Evolutionary conservation across 2,797 vertebrate genomes (phyloP).

Genomic region (Orientallactaga sibirica): DNA sequence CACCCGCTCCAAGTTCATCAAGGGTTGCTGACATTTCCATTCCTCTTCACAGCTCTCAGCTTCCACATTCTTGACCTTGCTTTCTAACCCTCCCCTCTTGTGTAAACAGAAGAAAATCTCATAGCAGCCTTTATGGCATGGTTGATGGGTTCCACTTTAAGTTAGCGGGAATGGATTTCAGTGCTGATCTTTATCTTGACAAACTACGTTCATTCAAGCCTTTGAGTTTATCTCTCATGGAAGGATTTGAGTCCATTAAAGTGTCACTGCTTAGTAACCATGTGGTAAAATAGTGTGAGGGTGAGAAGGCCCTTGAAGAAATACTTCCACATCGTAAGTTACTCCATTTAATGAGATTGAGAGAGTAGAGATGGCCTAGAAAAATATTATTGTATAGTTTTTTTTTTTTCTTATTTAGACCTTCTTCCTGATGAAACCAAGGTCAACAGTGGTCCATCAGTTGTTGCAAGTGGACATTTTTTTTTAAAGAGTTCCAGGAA

Average conservation of each 20-base stretch:
- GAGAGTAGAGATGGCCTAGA: not conserved
- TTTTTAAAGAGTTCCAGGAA: not conserved
- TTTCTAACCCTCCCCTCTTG: conserved; percentile 4
- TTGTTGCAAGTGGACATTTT: not conserved
- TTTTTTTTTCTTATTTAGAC: not conserved
- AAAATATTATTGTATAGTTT: not conserved
- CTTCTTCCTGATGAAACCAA: not conserved
- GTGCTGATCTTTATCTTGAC: not conserved
- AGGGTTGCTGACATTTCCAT: not conserved
- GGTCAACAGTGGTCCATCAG: not conserved
- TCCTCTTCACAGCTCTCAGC: not conserved
- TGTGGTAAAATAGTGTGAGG: not conserved
- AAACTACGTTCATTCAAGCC: conserved; percentile 23
- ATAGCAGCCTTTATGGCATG: not conserved
- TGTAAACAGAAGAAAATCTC: conserved; percentile 1
- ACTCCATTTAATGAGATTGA: not conserved
- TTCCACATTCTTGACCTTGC: conserved; percentile 39
- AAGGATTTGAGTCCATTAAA: conserved; percentile 36
- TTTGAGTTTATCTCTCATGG: conserved; percentile 36
- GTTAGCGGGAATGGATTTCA: conserved; percentile 42
- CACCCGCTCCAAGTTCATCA: not conserved
- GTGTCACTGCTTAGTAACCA: not conserved
- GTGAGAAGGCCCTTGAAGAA: not conserved
- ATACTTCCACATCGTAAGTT: not conserved
- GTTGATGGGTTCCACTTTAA: conserved; percentile 25